Conservation (phyloP, 2,797 vertebrate genomes). For the Clarias fuscus region DNA sequence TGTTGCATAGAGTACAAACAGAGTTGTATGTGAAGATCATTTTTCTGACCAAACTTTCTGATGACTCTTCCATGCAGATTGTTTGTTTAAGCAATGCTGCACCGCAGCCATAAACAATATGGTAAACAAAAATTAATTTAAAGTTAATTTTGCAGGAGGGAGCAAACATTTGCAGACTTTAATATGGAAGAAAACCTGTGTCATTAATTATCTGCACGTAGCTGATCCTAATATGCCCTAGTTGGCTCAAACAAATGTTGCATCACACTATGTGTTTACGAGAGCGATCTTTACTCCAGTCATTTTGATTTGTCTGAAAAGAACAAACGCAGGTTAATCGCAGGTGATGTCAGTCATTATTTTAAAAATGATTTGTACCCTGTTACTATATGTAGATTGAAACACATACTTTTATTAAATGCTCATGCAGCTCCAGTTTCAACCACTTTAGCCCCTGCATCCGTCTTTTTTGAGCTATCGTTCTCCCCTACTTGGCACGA, state of each 20-base stretch:
- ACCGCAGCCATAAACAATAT: neutral
- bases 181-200: neutral
- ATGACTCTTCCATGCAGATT: neutral
- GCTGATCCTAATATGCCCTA: neutral
- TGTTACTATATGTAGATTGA: slow-evolving; percentile 21
- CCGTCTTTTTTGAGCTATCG: neutral
- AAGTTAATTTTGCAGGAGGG: neutral
- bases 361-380: neutral
- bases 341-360: slow-evolving; percentile 16
- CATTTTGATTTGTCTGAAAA: neutral
- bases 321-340: slow-evolving; percentile 6
- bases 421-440: slow-evolving; percentile 12
- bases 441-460: neutral
- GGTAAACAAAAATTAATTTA: neutral
- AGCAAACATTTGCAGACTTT: neutral
- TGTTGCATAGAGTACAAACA: neutral
- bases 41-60: neutral
- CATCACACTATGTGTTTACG: neutral
- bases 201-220: neutral
- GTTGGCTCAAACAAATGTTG: neutral
- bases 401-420: neutral
- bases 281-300: neutral
- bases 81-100: neutral
- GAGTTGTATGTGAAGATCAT: neutral
- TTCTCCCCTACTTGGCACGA: neutral